phyloP scores from a whole-genome alignment of 2,113 vertebrate genomes.

The Pleuronectes platessa region DNA sequence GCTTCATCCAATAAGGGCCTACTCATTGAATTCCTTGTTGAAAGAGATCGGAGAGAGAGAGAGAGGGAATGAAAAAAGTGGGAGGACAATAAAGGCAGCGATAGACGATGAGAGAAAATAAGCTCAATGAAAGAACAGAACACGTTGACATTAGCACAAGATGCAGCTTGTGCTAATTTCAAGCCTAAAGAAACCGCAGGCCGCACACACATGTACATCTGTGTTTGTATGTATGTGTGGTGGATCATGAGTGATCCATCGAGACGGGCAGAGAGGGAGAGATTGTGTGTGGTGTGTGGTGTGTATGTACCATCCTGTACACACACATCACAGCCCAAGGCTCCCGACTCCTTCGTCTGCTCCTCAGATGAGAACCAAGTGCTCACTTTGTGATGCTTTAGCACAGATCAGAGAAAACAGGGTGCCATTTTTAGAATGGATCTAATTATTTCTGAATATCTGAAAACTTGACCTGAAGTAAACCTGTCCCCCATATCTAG shows the following conservation, averaged over 20 bases:
- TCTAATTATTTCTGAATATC: slow-evolving; percentile 63
- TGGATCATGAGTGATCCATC: not conserved
- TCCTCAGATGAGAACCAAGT: slow-evolving; percentile 52
- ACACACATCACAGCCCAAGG: slow-evolving; percentile 54
- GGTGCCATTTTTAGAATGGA: slow-evolving; percentile 53
- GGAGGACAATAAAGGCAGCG: slow-evolving; percentile 11
- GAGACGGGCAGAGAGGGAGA: not conserved
- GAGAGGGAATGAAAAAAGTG: slow-evolving; percentile 1
- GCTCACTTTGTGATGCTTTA: slow-evolving; percentile 37
- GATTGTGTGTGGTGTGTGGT: not conserved
- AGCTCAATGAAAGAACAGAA: slow-evolving; percentile 46
- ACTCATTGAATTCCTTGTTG: slow-evolving; percentile 52
- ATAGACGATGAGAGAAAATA: slow-evolving; percentile 23
- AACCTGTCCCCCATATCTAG: slow-evolving; percentile 31
- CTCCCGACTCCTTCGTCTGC: slow-evolving; percentile 45
- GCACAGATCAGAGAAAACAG: slow-evolving; percentile 41
- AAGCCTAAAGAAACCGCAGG: slow-evolving; percentile 16
- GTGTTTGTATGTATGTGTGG: not conserved
- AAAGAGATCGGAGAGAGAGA: slow-evolving; percentile 40
- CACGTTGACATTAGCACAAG: slow-evolving; percentile 28
- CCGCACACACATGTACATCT: not conserved
- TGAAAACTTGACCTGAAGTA: slow-evolving; percentile 50
- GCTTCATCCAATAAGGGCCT: slow-evolving; percentile 52
- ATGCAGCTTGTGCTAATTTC: not conserved
- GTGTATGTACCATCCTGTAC: slow-evolving; percentile 6